These are phyloP conservation scores for Drosophila quadrilineata DNA, from an alignment of 1,140 invertebrate species.

Conservation along the genomic window DNA sequence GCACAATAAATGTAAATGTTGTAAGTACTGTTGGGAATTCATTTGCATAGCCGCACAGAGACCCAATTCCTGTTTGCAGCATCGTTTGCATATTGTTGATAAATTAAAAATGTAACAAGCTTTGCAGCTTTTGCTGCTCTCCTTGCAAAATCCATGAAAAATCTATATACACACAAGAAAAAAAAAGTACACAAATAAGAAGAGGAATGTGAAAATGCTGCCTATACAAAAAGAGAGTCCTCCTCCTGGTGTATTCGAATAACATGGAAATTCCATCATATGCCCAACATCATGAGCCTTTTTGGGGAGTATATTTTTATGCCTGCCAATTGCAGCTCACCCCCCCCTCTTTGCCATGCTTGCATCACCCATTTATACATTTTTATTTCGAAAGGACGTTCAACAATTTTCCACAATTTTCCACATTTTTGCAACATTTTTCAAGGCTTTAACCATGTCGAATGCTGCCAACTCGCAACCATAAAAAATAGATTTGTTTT, in stretches of 20 bases:
- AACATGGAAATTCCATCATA: conserved; percentile 70
- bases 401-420: not conserved
- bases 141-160: conserved; percentile 19
- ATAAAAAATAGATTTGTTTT: conserved; percentile 38
- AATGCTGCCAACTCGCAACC: conserved; percentile 4
- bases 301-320: conserved; percentile 46
- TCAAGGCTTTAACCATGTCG: conserved; percentile 45
- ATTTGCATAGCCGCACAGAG: not conserved
- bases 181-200: not conserved
- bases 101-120: conserved; percentile 60
- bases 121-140: conserved; percentile 41
- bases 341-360: too few species aligned
- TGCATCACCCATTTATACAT: conserved; percentile 13
- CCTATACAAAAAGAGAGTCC: too few species aligned
- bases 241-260: too few species aligned
- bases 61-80: not conserved
- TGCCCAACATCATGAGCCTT: conserved; percentile 52
- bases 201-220: not conserved
- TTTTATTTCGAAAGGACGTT: not conserved
- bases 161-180: conserved; percentile 12
- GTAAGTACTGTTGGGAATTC: conserved; percentile 54
- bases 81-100: conserved; percentile 43
- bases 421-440: conserved; percentile 47
- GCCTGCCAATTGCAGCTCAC: too few species aligned
- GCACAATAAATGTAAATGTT: conserved; percentile 29